phyloP scores from a whole-genome alignment of 2,113 vertebrate species.

The Myxocyprinus asiaticus region DNA sequence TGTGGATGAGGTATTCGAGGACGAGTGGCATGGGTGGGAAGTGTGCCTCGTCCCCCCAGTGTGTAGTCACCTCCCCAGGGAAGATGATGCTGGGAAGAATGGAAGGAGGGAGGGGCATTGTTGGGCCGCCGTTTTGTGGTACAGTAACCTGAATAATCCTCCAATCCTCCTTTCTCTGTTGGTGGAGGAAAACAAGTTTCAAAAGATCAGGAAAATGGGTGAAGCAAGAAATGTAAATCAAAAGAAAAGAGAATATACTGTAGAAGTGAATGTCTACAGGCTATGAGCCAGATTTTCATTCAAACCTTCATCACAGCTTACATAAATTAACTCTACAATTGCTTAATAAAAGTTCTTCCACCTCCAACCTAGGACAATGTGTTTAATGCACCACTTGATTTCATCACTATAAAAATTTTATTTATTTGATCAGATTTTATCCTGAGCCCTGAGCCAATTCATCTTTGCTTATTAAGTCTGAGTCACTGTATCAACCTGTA shows the following conservation, averaged over 20 bases:
- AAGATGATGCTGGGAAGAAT: constrained; percentile 80
- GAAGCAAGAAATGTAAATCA: too few relatives aligned
- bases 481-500: constrained; percentile 20
- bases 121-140: constrained; percentile 84
- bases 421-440: neutral
- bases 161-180: constrained; percentile 84
- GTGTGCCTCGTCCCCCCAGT: constrained; percentile 81
- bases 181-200: constrained; percentile 58
- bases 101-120: constrained; percentile 76
- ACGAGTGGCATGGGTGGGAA: constrained; percentile 79
- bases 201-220: constrained; percentile 31
- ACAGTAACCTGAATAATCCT: constrained; percentile 89
- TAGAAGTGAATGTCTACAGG: too few relatives aligned
- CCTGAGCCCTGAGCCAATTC: neutral
- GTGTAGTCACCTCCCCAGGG: constrained; percentile 83
- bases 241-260: too few relatives aligned
- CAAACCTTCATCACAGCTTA: too few relatives aligned
- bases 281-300: too few relatives aligned
- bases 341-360: neutral
- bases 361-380: neutral
- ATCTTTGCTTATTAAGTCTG: constrained; percentile 26
- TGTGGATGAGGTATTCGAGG: constrained; percentile 77
- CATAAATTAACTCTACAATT: neutral
- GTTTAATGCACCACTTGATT: neutral
- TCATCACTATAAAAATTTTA: constrained; percentile 2